Conservation (phyloP, 2,797 vertebrate species). For the Ceryle rudis region DNA sequence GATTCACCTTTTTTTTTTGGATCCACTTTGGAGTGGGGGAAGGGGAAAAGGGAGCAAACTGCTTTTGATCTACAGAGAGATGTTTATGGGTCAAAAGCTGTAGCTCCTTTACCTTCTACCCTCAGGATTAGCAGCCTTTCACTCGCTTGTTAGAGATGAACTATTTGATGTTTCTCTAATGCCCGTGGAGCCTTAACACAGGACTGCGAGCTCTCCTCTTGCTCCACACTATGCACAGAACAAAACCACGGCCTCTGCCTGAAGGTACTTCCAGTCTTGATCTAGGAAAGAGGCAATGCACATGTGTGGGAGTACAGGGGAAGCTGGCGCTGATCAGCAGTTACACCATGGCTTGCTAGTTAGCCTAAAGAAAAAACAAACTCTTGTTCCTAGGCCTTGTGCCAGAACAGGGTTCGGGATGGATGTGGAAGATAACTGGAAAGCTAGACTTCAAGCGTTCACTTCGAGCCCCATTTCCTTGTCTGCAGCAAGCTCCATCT, state of each 20-base stretch:
- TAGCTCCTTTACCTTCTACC: neutral
- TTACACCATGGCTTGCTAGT: neutral
- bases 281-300: neutral
- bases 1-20: neutral
- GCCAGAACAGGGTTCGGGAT: neutral
- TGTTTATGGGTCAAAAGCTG: neutral
- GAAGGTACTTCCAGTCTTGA: neutral
- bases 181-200: neutral
- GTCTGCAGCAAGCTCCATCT: neutral
- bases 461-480: neutral
- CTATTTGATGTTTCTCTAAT: neutral
- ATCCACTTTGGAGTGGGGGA: neutral
- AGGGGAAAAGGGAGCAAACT: neutral
- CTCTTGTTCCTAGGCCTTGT: neutral
- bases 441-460: neutral
- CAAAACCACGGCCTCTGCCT: neutral
- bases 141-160: neutral
- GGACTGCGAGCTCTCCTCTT: neutral
- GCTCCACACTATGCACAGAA: rapidly evolving
- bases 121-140: neutral
- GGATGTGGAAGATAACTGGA: neutral
- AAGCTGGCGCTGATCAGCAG: neutral
- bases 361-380: neutral
- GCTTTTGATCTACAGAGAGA: neutral
- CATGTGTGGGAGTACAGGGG: neutral